Base-by-base conservation (phyloP, 53 echinoderm and acorn worm genomes). In the Paracentrotus lividus region DNA sequence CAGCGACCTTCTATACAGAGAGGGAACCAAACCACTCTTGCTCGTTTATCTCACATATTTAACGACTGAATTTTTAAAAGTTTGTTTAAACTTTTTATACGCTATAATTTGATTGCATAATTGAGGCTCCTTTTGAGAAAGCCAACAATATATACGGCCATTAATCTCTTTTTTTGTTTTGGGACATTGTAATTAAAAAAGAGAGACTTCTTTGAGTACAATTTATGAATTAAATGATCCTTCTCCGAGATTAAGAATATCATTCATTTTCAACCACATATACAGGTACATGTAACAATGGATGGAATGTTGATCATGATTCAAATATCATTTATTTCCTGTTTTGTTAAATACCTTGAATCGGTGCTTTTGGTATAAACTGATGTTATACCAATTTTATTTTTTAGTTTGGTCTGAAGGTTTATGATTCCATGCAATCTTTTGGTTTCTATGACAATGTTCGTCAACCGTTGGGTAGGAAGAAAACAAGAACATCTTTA, bases 401-500 rank as follows among this genome's bases (percentile, higher is more conserved):
- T 16, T 72, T 18, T 4, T 15, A 4, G 13, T 36, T 72, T 18
- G 38, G 72, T 72, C 12, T 34, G 34, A 36, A n/a, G 36, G 38
- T 6, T 72, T 20, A 38, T 36, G 72, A 72, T 36, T 5, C 18
- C 20, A 72, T 36, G 7, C 20, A 15, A 72, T 5, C 7, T 32
- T 66, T 66, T 66, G 66, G 66, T 66, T 72, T 38, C 47, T 81
- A 26, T 81, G 9, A 27, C 24, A 81, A 81, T 81, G 81, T 81
- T 77, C 47, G 47, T 81, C 47, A 45, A 47, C 81, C 26, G 9
- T 81, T 81, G 47, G 81, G 26, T 81, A 10, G 47, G 49, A 26
- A n/a, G 81, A 81, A 81, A 81, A 81, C 27, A 81, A 81, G 81
- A 47, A 45, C 81, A 81, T 81, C 44, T 81, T 81, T 81, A 34